Base-by-base conservation (phyloP, 2,888 invertebrate genomes). In the Nomada fucata region DNA sequence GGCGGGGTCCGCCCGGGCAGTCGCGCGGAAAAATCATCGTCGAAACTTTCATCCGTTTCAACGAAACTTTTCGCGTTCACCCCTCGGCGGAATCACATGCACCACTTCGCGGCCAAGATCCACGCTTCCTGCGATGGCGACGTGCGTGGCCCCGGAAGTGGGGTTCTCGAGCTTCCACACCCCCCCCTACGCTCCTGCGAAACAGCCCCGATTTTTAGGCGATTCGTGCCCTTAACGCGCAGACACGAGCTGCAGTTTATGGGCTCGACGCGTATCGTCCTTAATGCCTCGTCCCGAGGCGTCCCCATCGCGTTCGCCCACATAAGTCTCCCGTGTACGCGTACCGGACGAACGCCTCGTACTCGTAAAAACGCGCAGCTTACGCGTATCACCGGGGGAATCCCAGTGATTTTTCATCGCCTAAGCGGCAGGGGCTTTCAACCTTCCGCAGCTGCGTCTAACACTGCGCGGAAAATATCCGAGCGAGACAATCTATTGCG, bases 101-200 rank as follows among this genome's bases (percentile, higher is more conserved):
- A 85, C 90, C 91, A 89, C 88, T 92, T 90, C 88, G 88, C 88
- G 83, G 84, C 88, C 81, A 86, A 91, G 89, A 91, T 90, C 87
- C 88, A 87, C 91, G 86, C 87, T 92, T 92, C 90, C 91, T 87
- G 88, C 83, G 77, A 75, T 72, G 86, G 67, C 73, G 65, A 72
- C 72, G 72, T 55, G 73, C 78, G 74, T 74, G 72, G 64, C 42
- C 81, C 86, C 86, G 88, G 87, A 87, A 88, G 69, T 79, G 75
- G 78, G 83, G 85, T 85, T 71, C 74, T 72, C 82, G 53, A 57
- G 63, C 36, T 53, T 47, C 70, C 47, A 26, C 26, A 26, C 26
- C 26, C 26, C 26, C 26, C 26, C 2, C 26, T 0, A 2, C 52
- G 42, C 36, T 15, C 44, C 36, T 47, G 11, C 26, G 57, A 47